A percentile compares a stretch with the other conserved stretches of the same genome.
phyloP scores from a whole-genome alignment of 2,113 vertebrate genomes.

The Callipepla californica region DNA sequence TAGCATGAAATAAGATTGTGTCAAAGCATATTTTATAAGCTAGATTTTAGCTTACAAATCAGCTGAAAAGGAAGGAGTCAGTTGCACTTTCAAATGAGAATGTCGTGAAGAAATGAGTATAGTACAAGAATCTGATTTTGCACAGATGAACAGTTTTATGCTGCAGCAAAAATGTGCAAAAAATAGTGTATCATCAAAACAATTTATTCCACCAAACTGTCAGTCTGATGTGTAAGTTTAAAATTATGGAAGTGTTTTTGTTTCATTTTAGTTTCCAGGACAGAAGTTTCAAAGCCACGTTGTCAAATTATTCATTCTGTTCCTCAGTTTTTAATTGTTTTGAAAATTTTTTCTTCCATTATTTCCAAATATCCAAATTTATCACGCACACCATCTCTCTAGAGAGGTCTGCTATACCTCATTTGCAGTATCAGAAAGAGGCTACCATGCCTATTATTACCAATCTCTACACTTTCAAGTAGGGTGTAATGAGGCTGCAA shows the following conservation, averaged over 20 bases:
- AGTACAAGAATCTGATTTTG: background rate
- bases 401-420: background rate
- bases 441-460: background rate
- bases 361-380: background rate
- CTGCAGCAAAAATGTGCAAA: background rate
- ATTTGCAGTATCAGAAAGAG: background rate
- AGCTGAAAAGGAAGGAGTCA: background rate
- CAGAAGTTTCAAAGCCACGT: background rate
- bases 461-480: background rate
- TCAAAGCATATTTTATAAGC: background rate
- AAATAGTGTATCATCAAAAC: accelerated
- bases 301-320: background rate
- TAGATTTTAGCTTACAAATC: background rate
- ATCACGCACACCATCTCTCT: background rate
- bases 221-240: background rate
- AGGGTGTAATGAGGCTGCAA: background rate
- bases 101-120: background rate
- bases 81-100: background rate
- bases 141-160: background rate
- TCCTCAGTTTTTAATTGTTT: background rate
- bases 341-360: background rate
- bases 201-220: background rate
- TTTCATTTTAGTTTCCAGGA: background rate
- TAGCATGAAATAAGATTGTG: background rate
- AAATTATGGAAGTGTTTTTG: background rate